phyloP scores from a whole-genome alignment of 2,888 invertebrate species.

The Charanyca ferruginea region DNA sequence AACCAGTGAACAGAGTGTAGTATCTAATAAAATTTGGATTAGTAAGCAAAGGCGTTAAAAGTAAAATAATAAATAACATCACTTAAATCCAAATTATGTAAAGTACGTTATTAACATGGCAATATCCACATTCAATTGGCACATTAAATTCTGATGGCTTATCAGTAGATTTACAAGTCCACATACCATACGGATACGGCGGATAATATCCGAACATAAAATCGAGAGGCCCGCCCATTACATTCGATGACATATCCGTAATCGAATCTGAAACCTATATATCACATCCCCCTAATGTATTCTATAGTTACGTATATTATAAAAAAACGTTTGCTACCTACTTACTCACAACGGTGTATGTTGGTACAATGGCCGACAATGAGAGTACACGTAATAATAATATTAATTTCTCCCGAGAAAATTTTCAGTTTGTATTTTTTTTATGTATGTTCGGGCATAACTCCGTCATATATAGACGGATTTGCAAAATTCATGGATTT shows the following conservation, averaged over 20 bases:
- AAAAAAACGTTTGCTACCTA: no score
- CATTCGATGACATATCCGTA: slow-evolving; percentile 59
- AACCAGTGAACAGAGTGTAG: no score
- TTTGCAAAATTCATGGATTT: no score
- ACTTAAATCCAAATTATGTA: neutral
- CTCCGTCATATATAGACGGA: no score
- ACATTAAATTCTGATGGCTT: slow-evolving; percentile 32
- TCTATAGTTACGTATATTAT: neutral
- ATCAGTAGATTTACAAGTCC: slow-evolving; percentile 48
- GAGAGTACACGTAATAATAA: no score
- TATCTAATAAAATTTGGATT: no score
- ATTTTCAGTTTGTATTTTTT: no score
- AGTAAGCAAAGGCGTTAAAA: no score
- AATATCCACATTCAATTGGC: slow-evolving; percentile 3
- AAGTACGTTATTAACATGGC: slow-evolving; percentile 4
- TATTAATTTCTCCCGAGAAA: no score
- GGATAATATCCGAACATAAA: slow-evolving; percentile 54
- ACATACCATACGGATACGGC: slow-evolving; percentile 22
- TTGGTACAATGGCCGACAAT: no score
- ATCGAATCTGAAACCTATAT: slow-evolving; percentile 56
- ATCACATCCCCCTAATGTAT: slow-evolving; percentile 39
- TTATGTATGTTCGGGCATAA: no score
- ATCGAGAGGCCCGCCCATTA: slow-evolving; percentile 49
- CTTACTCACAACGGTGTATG: no score
- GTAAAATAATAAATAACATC: neutral